Base-by-base conservation (phyloP, 1,140 invertebrate species). In the Drosophila cardini region DNA sequence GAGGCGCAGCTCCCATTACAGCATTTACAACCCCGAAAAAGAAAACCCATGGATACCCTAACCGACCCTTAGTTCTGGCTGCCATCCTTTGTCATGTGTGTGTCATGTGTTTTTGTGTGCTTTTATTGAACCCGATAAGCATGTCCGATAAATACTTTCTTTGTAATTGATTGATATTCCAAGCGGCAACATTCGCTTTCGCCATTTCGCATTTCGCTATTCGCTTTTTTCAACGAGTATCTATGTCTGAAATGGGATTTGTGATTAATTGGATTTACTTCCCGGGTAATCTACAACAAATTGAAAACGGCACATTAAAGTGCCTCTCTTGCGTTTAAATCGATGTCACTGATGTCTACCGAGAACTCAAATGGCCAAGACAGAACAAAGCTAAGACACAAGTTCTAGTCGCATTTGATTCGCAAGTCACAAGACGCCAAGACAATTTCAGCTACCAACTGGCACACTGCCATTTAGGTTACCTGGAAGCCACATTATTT, bases 381-480 rank as follows among this genome's bases (percentile, higher is more conserved):
- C 65, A 74, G 52, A 45, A 78, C 64, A 74, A 52, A 40, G 68
- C 68, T 36, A 30, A 32, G 0, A 15, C 21, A 16, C 7, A n/a
- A 38, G 8, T 52, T 38, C 10, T 38, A 21, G 9, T 18, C 50
- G n/a, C 42, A 45, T 16, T 55, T 42, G 18, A 38, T 45, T 45
- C 2, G 30, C 45, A 56, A 62, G 32, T 38, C 53, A 43, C 40
- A 65, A 56, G 15, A 50, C 11, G 46, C 10, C 55, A 64, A 83
- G 80, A 82, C 78, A 74, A 77, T 82, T 79, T 58, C 42, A 53
- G 45, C 58, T 63, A 60, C 34, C 34, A 69, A 62, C 73, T 89
- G 84, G 84, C 79, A 76, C 15, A 38, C 50, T 78, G 85, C 84
- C 84, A 89, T 89, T 76, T 89, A 68, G 84, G 79, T 87, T 87